Evolutionary conservation across 1,140 invertebrate genomes (phyloP).

Genomic region (Eciton burchellii): DNA sequence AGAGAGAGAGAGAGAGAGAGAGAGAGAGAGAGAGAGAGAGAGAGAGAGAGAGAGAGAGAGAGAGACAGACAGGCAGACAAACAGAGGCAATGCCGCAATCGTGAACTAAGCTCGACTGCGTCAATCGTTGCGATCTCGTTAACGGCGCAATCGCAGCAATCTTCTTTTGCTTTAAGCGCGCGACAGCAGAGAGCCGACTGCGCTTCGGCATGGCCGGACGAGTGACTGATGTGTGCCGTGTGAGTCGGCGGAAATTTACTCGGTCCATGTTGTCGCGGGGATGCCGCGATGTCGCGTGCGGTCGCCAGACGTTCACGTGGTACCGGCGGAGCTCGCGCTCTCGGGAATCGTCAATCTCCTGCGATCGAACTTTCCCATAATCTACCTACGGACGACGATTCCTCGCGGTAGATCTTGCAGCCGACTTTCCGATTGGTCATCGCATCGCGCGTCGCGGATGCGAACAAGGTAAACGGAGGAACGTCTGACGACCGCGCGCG

Average conservation of each 20-base stretch:
- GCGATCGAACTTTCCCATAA: not conserved
- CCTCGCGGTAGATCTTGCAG: too few relatives aligned
- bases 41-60: too few relatives aligned
- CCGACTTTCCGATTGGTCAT: too few relatives aligned
- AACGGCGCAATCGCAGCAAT: conserved; percentile 8
- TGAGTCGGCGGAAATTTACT: conserved; percentile 6
- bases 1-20: too few relatives aligned
- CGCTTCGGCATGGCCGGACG: conserved; percentile 4
- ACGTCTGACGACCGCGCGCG: conserved; percentile 21
- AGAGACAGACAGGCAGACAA: too few relatives aligned
- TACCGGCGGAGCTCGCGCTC: not conserved
- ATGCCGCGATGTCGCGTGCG: conserved; percentile 3
- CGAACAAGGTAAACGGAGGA: too few relatives aligned
- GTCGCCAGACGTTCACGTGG: not conserved
- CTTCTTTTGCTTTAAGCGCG: not conserved
- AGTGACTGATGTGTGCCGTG: not conserved
- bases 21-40: too few relatives aligned
- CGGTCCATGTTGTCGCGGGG: conserved; percentile 6
- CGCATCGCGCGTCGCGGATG: too few relatives aligned
- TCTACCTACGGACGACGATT: too few relatives aligned
- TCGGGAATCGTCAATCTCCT: not conserved
- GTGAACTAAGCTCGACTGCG: conserved; percentile 23
- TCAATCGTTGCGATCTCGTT: conserved; percentile 5
- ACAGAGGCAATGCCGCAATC: conserved; percentile 44
- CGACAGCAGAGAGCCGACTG: conserved; percentile 34